Base-by-base conservation (phyloP, 2,113 vertebrate genomes). In the Heteronetta atricapilla region DNA sequence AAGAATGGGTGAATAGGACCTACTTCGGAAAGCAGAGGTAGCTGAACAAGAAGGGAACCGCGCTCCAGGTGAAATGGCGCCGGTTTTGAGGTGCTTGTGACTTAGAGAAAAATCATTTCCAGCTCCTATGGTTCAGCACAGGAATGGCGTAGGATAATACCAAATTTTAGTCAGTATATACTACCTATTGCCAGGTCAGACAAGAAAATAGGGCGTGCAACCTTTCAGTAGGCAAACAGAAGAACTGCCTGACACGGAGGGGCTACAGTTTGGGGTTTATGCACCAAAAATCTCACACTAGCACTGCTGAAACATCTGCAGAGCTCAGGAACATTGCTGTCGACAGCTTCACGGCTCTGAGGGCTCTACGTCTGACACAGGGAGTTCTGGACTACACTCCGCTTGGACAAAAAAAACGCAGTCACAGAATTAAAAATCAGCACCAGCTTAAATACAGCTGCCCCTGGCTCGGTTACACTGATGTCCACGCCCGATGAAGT, bases 1-100 rank as follows among this genome's bases (percentile, higher is more conserved):
- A 84, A 93, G 86, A 95, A 95, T 89, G 88, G 62, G 56, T 25
- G 63, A 91, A 66, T 77, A 69, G 25, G 95, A 59, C 46, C 66
- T 78, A 72, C 63, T 72, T 42, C 90, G 64, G 2, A 7, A 7
- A 70, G 53, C 55, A 50, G 4, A 86, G 52, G 86, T 53, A 93
- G 73, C 69, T 85, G 70, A 94, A 81, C 38, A 64, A 80, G 76
- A 53, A 34, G 38, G 66, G 52, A 84, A n/a, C 46, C 92, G 52
- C 60, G 67, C 80, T 92, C 69, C 10, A 70, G 86, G 89, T 77
- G 68, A 81, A 89, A 75, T 5, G 13, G 73, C 52, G 59, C 55
- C 19, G 55, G 63, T 46, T 86, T 80, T 59, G 67, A 15, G 29
- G 23, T 23, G 64, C 64, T 23, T 67, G 6, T 22, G 79, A 82